phyloP scores from a whole-genome alignment of 2,113 vertebrate species.

The Crotalus horridus region DNA sequence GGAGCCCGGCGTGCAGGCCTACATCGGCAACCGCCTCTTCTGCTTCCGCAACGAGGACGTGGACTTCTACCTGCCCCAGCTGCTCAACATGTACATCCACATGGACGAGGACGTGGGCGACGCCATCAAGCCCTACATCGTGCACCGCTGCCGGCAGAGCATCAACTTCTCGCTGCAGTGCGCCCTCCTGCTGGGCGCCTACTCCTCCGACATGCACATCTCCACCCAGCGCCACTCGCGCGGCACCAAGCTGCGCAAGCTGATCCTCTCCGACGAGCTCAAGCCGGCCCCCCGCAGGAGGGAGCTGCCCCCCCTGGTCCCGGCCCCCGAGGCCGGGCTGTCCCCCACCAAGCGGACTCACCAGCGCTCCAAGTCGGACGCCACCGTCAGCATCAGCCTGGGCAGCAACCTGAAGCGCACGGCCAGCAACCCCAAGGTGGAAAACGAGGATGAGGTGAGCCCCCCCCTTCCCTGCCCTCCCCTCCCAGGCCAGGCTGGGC shows the following conservation, averaged over 20 bases:
- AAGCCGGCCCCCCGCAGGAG: slow-evolving; percentile 79
- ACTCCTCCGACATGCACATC: slow-evolving; percentile 97
- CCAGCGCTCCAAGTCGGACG: slow-evolving; percentile 95
- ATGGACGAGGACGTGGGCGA: slow-evolving; percentile 96
- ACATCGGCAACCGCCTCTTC: slow-evolving; percentile 94
- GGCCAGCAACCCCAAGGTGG: slow-evolving; percentile 95
- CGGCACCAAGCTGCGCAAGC: slow-evolving; percentile 87
- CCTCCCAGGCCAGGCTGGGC: background rate
- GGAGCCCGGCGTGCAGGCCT: slow-evolving; percentile 94
- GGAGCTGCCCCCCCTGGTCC: slow-evolving; percentile 66
- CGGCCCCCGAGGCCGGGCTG: slow-evolving; percentile 70
- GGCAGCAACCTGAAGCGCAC: slow-evolving; percentile 94
- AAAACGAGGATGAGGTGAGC: slow-evolving; percentile 89
- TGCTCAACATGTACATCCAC: slow-evolving; percentile 98
- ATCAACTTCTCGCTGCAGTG: slow-evolving; percentile 91
- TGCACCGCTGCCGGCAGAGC: slow-evolving; percentile 95
- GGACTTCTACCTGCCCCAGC: slow-evolving; percentile 93
- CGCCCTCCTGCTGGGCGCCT: slow-evolving; percentile 89
- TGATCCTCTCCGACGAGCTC: slow-evolving; percentile 93
- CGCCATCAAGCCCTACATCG: slow-evolving; percentile 95
- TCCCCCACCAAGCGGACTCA: slow-evolving; percentile 95
- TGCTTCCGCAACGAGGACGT: slow-evolving; percentile 88
- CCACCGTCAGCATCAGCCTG: slow-evolving; percentile 87
- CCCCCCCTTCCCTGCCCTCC: background rate
- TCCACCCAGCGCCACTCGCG: slow-evolving; percentile 92